phyloP scores from a whole-genome alignment of 2,888 invertebrate species.

The Drosophila cognata region DNA sequence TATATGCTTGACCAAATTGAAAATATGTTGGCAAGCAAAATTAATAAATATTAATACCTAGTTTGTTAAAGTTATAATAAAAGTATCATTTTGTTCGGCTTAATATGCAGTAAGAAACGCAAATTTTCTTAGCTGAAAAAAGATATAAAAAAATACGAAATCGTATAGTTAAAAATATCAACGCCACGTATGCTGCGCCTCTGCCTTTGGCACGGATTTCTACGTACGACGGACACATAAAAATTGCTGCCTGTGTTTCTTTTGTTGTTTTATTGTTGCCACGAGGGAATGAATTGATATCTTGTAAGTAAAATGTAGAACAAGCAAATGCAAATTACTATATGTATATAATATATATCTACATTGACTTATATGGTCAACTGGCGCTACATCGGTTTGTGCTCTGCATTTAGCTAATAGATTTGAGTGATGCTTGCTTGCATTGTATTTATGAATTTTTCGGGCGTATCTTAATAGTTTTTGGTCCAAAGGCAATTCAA shows the following conservation, averaged over 20 bases:
- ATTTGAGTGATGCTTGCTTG: conserved; percentile 25
- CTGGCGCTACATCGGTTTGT: conserved; percentile 24
- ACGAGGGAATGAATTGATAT: conserved; percentile 52
- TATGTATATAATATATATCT: conserved; percentile 24
- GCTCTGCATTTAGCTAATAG: conserved; percentile 26
- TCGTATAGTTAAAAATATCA: conserved; percentile 70
- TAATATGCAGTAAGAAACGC: conserved; percentile 20
- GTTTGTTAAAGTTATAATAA: conserved; percentile 16
- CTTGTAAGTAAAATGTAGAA: conserved; percentile 71
- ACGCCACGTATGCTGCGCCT: conserved; percentile 70
- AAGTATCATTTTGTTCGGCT: conserved; percentile 10
- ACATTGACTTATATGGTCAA: conserved; percentile 13
- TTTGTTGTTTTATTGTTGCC: conserved; percentile 58
- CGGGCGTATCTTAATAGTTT: conserved; percentile 24
- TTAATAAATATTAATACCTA: conserved; percentile 6
- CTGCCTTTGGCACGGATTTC: conserved; percentile 58
- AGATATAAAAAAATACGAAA: conserved; percentile 26
- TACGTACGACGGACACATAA: conserved; percentile 49
- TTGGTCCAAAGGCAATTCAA: conserved; percentile 56
- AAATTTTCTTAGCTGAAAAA: conserved; percentile 20
- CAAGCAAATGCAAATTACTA: conserved; percentile 53
- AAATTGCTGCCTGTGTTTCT: conserved; percentile 52
- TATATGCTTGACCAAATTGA: conserved; percentile 12
- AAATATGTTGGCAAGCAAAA: conserved; percentile 19
- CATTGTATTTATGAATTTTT: conserved; percentile 45